Evolutionary conservation across 2,797 vertebrate species (phyloP).

Genomic region (Falco biarmicus): DNA sequence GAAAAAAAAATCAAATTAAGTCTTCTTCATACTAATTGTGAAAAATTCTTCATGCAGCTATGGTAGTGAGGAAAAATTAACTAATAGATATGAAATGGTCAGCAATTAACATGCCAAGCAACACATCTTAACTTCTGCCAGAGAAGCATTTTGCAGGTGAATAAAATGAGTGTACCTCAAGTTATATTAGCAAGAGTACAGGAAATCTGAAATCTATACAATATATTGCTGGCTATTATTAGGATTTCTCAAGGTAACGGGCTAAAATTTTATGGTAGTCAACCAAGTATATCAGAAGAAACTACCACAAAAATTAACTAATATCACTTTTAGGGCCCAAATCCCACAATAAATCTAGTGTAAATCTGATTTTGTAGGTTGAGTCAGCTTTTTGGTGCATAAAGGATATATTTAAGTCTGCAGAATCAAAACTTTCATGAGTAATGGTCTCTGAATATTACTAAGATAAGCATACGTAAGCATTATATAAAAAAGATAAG

Average conservation of each 20-base stretch:
- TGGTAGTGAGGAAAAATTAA: not conserved
- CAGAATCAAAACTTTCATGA: not conserved
- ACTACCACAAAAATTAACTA: conserved; percentile 11
- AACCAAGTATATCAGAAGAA: not conserved
- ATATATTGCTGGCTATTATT: not conserved
- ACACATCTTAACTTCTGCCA: not conserved
- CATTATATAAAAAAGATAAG: not conserved
- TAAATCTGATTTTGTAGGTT: not conserved
- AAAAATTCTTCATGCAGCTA: not conserved
- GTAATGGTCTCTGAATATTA: not conserved
- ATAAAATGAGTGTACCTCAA: not conserved
- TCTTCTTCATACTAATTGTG: not conserved
- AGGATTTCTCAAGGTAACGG: not conserved
- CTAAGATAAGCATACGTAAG: not conserved
- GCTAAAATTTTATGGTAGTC: not conserved
- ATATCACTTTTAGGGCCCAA: not conserved
- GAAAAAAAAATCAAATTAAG: not conserved
- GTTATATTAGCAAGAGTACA: not conserved
- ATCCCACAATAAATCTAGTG: not conserved
- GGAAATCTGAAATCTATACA: not conserved
- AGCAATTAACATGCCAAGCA: not conserved
- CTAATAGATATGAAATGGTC: not conserved
- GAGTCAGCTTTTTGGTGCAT: not conserved
- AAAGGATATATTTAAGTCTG: not conserved
- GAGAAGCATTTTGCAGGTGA: not conserved